A percentile compares a stretch with the other conserved stretches of the same genome.
Evolutionary conservation across 2,888 invertebrate genomes (phyloP).

Genomic region (Ganaspis brasiliensis): DNA sequence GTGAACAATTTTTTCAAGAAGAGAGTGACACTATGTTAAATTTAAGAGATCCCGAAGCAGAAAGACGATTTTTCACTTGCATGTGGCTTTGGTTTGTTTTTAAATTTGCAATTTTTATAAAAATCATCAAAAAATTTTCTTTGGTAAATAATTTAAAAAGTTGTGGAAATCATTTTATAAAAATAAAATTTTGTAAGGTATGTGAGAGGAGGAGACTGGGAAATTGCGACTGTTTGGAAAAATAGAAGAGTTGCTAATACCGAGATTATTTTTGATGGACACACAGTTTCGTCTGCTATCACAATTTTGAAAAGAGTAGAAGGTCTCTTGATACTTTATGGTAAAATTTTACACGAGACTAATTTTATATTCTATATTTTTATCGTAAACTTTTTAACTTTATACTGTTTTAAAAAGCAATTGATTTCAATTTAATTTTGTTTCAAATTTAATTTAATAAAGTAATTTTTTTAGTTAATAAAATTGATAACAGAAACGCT

Average conservation of each 20-base stretch:
- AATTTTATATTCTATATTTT: too few relatives aligned
- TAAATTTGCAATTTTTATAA: constrained; percentile 10
- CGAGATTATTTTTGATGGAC: constrained; percentile 27
- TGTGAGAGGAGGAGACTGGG: constrained; percentile 83
- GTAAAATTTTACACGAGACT: constrained; percentile 70
- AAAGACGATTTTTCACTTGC: constrained; percentile 82
- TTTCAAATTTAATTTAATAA: constrained; percentile 1
- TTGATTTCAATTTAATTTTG: too few relatives aligned
- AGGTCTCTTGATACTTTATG: constrained; percentile 82
- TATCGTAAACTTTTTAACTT: too few relatives aligned
- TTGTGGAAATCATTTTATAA: constrained; percentile 36
- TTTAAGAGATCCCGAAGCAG: constrained; percentile 82
- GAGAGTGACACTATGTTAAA: constrained; percentile 81
- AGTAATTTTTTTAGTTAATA: constrained; percentile 66
- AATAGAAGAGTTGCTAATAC: constrained; percentile 77
- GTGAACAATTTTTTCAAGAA: constrained; percentile 82
- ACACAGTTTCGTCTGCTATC: constrained; percentile 74
- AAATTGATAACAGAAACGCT: constrained; percentile 67
- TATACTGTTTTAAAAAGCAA: too few relatives aligned
- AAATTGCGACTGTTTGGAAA: constrained; percentile 83
- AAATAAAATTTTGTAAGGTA: constrained; percentile 79
- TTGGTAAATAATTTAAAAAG: too few relatives aligned
- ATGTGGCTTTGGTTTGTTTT: constrained; percentile 83
- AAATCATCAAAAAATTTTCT: too few relatives aligned
- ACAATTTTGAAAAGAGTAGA: constrained; percentile 83